Base-by-base conservation (phyloP, 2,797 vertebrate species). In the Paguma larvata region DNA sequence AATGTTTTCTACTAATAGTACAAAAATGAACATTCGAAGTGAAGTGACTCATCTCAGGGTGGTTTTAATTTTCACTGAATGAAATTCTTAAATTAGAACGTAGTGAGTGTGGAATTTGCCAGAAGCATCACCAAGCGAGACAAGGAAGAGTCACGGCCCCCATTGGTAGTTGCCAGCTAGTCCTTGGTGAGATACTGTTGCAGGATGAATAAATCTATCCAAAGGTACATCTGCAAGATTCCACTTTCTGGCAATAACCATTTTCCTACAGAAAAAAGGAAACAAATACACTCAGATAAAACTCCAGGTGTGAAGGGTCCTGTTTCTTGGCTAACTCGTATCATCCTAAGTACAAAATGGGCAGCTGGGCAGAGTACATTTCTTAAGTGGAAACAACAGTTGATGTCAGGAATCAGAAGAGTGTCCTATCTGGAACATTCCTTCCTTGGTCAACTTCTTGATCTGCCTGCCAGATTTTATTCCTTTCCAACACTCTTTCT, bases 61-160 rank as follows among this genome's bases (percentile, higher is more conserved):
- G 34, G 21, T 27, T 93, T 51, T 72, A 75, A 77, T 92, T 46
- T 84, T 93, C 51, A 67, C 34, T n/a, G 32, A 96, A 44, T 78
- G 80, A 84, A 93, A 73, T 38, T 38, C 38, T 30, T 63, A 62
- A 87, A 85, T 75, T 48, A 89, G 30, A 13, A 59, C 27, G 1
- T 9, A 53, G 30, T 19, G 32, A 96, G 18, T 41, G 8, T 51
- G 15, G 14, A 75, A 84, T 18, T 84, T 95, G 78, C 53, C 8
- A 34, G 46, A 25, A 91, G 30, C 86, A 46, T 79, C 34, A 14
- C 38, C 68, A 30, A 18, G 15, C 25, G 30, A 27, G 9, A 85
- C 27, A 41, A 86, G 30, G 51, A 7, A 41, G 0, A 32, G 16
- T 13, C 67, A 85, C 51, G 19, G 15, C 2, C 23, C 30, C 14